These are phyloP conservation scores for Rotaria sp. DNA, from an alignment of 2,888 invertebrate species.

Conservation along the genomic window DNA sequence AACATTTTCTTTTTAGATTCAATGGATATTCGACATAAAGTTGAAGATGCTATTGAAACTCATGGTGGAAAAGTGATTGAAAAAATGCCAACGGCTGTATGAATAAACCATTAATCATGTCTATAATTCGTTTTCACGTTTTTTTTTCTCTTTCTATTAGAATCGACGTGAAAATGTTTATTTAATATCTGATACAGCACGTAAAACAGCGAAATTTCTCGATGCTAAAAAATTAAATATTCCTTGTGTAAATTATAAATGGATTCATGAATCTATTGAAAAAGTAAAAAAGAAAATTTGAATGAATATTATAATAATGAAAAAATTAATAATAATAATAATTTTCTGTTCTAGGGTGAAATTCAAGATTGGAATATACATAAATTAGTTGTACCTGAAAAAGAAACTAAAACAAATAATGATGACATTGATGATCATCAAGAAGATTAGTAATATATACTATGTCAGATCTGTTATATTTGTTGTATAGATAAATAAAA, in stretches of 20 bases:
- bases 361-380: not conserved
- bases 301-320: too few species aligned
- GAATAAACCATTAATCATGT: not conserved
- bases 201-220: not conserved
- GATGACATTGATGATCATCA: not conserved
- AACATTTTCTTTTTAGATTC: not conserved
- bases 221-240: not conserved
- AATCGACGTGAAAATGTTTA: slow-evolving; percentile 1
- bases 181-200: not conserved
- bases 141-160: not conserved
- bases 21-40: not conserved
- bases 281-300: not conserved
- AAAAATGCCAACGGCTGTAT: not conserved
- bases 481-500: not conserved
- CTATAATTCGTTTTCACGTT: not conserved
- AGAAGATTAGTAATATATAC: not conserved
- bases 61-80: not conserved
- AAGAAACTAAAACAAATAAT: not conserved
- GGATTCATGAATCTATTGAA: not conserved
- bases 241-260: not conserved
- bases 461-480: not conserved
- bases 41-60: not conserved
- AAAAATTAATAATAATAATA: too few species aligned
- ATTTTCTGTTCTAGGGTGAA: not conserved
- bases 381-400: not conserved